These are phyloP conservation scores for Chalcosyrphus nemorum DNA, from an alignment of 2,888 invertebrate species.

Conservation along the genomic window DNA sequence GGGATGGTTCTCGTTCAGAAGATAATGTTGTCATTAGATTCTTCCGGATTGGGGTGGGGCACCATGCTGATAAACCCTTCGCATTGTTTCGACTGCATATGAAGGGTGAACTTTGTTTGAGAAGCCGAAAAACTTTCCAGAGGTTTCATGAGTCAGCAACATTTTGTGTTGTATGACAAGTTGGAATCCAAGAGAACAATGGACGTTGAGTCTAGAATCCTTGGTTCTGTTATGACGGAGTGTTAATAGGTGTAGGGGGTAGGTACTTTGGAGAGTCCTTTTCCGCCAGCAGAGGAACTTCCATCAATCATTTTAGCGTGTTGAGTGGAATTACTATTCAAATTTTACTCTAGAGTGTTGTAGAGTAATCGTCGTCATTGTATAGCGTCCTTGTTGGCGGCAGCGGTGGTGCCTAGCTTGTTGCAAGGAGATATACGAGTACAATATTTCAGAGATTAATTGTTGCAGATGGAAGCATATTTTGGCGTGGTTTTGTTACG, in stretches of 20 bases:
- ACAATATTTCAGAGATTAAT: slow-evolving; percentile 60
- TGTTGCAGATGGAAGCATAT: slow-evolving; percentile 60
- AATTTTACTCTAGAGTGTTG: slow-evolving; percentile 32
- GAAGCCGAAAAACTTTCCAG: slow-evolving; percentile 36
- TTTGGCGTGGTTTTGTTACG: slow-evolving; percentile 26
- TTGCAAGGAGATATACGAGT: slow-evolving; percentile 9
- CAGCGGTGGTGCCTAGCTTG: not conserved
- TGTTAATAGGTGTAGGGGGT: slow-evolving; percentile 44
- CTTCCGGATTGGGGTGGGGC: slow-evolving; percentile 25
- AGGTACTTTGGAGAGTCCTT: slow-evolving; percentile 49
- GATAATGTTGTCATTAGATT: slow-evolving; percentile 72
- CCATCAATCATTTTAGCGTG: slow-evolving; percentile 67
- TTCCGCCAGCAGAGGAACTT: slow-evolving; percentile 27
- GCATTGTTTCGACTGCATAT: slow-evolving; percentile 22
- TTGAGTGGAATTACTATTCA: slow-evolving; percentile 62
- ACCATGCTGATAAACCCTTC: too few species aligned
- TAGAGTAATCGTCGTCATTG: not conserved
- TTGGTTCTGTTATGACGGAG: slow-evolving; percentile 25
- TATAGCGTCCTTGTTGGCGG: slow-evolving; percentile 19
- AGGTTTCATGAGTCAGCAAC: slow-evolving; percentile 65
- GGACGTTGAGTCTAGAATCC: not conserved
- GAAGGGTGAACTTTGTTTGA: slow-evolving; percentile 43
- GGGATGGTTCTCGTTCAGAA: slow-evolving; percentile 27
- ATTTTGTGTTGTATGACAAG: slow-evolving; percentile 72
- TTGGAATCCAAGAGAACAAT: slow-evolving; percentile 62